phyloP scores from a whole-genome alignment of 2,888 invertebrate genomes.

The Sminthurides aquaticus region DNA sequence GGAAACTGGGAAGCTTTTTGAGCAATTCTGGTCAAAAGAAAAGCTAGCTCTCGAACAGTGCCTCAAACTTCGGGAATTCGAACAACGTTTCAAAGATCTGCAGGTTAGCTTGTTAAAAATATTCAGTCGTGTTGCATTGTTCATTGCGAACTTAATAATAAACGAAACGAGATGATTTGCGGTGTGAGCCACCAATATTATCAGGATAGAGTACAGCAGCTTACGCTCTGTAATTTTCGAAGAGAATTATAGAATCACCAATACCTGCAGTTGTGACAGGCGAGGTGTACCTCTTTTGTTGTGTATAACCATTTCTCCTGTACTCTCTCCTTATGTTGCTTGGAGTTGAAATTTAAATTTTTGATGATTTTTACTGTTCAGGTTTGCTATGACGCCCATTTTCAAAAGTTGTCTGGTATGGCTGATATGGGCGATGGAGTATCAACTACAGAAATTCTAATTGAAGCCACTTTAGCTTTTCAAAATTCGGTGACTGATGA shows the following conservation, averaged over 20 bases:
- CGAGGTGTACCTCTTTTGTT: no score
- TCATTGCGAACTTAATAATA: background rate
- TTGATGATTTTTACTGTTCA: no score
- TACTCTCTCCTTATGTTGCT: no score
- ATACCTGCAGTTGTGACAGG: no score
- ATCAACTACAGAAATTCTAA: constrained; percentile 66
- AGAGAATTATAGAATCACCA: no score
- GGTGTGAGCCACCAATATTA: constrained; percentile 28
- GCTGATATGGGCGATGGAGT: constrained; percentile 85
- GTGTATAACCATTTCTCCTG: no score
- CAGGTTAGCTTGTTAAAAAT: constrained; percentile 53
- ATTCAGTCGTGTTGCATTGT: background rate
- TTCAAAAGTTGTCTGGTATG: constrained; percentile 73
- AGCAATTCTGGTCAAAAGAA: constrained; percentile 89
- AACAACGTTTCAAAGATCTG: constrained; percentile 86
- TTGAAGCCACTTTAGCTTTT: constrained; percentile 68
- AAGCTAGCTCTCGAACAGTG: constrained; percentile 82
- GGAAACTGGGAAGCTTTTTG: constrained; percentile 88
- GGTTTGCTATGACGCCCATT: constrained; percentile 68
- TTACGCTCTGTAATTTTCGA: no score
- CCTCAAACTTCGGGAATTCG: constrained; percentile 82
- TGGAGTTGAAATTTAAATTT: no score
- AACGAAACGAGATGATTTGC: no score
- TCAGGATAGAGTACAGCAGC: constrained; percentile 15
- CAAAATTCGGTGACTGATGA: constrained; percentile 62